Evolutionary conservation across 2,888 invertebrate species (phyloP).

Genomic region (Caenorhabditis wallacei): DNA sequence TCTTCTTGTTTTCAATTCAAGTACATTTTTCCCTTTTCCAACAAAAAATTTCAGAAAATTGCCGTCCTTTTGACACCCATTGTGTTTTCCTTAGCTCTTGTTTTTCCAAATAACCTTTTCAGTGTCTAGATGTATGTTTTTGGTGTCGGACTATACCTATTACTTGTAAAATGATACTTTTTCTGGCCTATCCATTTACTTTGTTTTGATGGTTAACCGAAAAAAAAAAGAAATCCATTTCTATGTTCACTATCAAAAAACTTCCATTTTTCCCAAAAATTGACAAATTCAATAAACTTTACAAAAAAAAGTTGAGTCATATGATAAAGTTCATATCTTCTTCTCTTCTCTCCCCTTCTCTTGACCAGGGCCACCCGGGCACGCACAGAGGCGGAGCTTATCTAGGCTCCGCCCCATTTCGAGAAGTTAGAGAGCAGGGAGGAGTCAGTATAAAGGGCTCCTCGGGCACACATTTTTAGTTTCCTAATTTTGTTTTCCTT

Average conservation of each 20-base stretch:
- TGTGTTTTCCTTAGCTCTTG: neutral
- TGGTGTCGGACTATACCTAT: neutral
- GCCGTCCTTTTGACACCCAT: neutral
- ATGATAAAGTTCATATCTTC: slow-evolving; percentile 29
- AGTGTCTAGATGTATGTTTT: neutral
- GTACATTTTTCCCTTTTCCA: too few species aligned
- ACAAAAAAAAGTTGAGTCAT: slow-evolving; percentile 3
- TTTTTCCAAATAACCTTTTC: neutral
- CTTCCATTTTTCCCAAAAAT: neutral
- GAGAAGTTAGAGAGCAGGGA: slow-evolving; percentile 3
- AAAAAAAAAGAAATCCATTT: neutral
- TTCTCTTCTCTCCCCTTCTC: neutral
- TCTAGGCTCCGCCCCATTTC: slow-evolving; percentile 33
- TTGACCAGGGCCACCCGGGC: neutral
- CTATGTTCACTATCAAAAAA: neutral
- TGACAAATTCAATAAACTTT: neutral
- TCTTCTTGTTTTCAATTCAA: too few species aligned
- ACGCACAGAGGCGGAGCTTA: slow-evolving; percentile 14
- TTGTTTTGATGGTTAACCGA: slow-evolving; percentile 17
- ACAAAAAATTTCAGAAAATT: neutral
- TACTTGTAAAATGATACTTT: slow-evolving; percentile 20
- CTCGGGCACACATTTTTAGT: too few species aligned
- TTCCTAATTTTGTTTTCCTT: slow-evolving; percentile 7
- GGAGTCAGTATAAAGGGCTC: neutral
- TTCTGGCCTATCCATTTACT: slow-evolving; percentile 17